Conservation (phyloP, 2,888 invertebrate species). For the Zonitis immaculata region DNA sequence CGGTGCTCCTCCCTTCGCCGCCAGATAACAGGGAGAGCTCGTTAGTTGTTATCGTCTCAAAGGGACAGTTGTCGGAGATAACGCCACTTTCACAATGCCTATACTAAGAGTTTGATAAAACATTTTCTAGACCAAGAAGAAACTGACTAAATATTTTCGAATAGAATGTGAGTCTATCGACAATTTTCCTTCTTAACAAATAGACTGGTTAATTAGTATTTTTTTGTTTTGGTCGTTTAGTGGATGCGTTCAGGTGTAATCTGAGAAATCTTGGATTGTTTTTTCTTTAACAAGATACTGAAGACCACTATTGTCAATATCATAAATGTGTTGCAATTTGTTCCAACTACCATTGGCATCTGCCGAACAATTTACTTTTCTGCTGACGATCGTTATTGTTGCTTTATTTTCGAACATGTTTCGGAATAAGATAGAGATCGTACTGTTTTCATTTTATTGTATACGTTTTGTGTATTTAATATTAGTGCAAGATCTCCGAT, state of each 20-base stretch:
- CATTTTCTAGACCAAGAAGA: not conserved
- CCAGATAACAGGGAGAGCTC: slow-evolving; percentile 38
- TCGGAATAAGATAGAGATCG: slow-evolving; percentile 5
- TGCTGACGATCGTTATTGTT: not conserved
- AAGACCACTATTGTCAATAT: not conserved
- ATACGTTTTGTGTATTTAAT: slow-evolving; percentile 16
- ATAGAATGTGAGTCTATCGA: too few species aligned
- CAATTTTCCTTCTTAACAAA: too few species aligned
- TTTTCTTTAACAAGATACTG: too few species aligned
- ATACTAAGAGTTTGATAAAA: slow-evolving; percentile 24
- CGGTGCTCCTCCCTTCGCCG: slow-evolving; percentile 18
- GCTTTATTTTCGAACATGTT: not conserved
- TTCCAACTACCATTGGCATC: not conserved
- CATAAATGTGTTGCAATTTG: not conserved
- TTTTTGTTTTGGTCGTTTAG: too few species aligned
- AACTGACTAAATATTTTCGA: too few species aligned
- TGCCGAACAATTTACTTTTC: not conserved
- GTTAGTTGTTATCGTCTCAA: slow-evolving; percentile 41
- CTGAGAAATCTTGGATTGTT: too few species aligned
- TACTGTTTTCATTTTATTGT: slow-evolving; percentile 18
- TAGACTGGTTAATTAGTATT: not conserved
- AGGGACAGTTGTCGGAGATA: slow-evolving; percentile 42
- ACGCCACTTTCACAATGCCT: slow-evolving; percentile 30
- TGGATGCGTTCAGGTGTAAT: too few species aligned
- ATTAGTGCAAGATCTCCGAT: too few species aligned